Conservation (phyloP, 2,113 vertebrate species). For the Pristiophorus japonicus region DNA sequence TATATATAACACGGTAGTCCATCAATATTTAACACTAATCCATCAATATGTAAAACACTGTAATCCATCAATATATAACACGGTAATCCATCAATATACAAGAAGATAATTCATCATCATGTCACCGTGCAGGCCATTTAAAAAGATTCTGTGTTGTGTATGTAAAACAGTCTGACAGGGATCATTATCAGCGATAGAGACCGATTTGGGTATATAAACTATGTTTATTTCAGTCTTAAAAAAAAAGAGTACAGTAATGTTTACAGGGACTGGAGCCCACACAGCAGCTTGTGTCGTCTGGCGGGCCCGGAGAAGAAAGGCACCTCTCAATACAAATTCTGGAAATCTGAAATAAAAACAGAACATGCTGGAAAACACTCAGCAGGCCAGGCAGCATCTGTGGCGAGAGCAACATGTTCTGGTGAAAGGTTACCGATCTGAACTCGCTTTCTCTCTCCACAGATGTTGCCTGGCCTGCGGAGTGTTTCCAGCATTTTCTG, state of each 20-base stretch:
- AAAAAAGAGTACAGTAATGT: neutral
- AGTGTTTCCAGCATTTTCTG: neutral
- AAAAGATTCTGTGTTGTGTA: neutral
- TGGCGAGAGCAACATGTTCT: neutral
- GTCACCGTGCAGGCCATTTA: neutral
- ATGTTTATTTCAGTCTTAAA: neutral
- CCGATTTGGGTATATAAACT: neutral
- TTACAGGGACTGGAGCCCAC: neutral
- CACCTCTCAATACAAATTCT: neutral
- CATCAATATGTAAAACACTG: neutral
- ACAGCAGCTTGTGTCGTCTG: neutral
- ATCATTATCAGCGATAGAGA: neutral
- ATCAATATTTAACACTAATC: too few species aligned
- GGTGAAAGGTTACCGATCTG: neutral
- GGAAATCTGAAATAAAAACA: neutral
- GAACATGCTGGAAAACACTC: neutral
- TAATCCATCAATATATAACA: neutral
- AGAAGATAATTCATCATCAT: too few species aligned
- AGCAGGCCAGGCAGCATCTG: neutral
- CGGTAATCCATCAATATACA: too few species aligned
- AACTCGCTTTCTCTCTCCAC: neutral
- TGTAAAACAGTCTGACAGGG: neutral
- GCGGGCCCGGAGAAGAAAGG: neutral
- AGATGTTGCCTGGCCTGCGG: neutral
- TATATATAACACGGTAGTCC: too few species aligned